phyloP scores from a whole-genome alignment of 2,888 invertebrate genomes.

The Adelphocoris suturalis region DNA sequence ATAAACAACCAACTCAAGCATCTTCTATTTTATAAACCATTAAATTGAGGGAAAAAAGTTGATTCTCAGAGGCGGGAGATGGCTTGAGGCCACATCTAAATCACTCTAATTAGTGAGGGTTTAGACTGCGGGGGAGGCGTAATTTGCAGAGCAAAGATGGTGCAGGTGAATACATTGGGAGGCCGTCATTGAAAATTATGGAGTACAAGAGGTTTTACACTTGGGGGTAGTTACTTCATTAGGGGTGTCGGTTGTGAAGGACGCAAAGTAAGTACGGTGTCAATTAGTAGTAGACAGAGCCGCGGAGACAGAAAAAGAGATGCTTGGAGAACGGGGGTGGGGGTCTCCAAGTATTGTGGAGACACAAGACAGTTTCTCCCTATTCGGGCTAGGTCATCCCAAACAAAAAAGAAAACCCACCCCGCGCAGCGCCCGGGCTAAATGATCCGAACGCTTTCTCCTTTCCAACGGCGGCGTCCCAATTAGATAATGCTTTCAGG shows the following conservation, averaged over 20 bases:
- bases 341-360: slow-evolving; percentile 29
- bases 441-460: slow-evolving; percentile 50
- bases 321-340: slow-evolving; percentile 21
- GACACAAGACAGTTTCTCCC: slow-evolving; percentile 51
- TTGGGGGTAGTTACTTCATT: slow-evolving; percentile 72
- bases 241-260: slow-evolving; percentile 58
- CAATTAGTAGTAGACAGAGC: slow-evolving; percentile 67
- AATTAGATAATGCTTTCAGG: slow-evolving; percentile 70
- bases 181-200: slow-evolving; percentile 68
- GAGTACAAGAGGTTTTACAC: slow-evolving; percentile 71
- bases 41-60: slow-evolving; percentile 67
- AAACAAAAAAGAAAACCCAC: slow-evolving; percentile 12
- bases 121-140: slow-evolving; percentile 57
- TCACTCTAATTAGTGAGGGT: slow-evolving; percentile 61
- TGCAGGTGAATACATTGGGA: slow-evolving; percentile 66
- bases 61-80: slow-evolving; percentile 12
- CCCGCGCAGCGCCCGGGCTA: slow-evolving; percentile 30
- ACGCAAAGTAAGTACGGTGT: slow-evolving; percentile 52
- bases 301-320: neutral
- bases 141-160: slow-evolving; percentile 70
- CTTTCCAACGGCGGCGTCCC: slow-evolving; percentile 43
- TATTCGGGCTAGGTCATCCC: slow-evolving; percentile 57
- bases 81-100: slow-evolving; percentile 65
- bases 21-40: slow-evolving; percentile 54
- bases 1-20: slow-evolving; percentile 35